Percentiles rank a stretch among this genome's conserved stretches.
These are phyloP conservation scores for Moxostoma hubbsi DNA, from an alignment of 2,797 vertebrate genomes.

Conservation along the genomic window DNA sequence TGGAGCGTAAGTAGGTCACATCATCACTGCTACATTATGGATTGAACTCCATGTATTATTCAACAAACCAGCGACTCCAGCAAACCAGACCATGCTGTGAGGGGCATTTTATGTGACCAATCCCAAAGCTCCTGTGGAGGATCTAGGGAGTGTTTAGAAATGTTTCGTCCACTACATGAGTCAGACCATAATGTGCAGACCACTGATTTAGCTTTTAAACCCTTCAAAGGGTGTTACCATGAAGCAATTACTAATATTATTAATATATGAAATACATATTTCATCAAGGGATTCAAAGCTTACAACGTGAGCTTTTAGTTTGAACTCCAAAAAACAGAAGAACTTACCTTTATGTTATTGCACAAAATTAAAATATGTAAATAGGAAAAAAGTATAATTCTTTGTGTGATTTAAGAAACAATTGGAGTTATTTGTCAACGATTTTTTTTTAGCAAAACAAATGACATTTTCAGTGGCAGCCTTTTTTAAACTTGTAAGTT, in stretches of 20 bases:
- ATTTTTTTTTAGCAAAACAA: too few relatives aligned
- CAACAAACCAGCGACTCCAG: conserved; percentile 41
- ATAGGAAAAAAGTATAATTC: too few relatives aligned
- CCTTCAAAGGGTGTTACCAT: neutral
- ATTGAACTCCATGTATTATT: conserved; percentile 65
- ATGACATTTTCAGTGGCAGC: too few relatives aligned
- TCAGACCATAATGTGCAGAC: neutral
- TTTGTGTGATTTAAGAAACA: too few relatives aligned
- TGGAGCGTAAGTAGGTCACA: conserved; percentile 41
- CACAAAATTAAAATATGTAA: too few relatives aligned
- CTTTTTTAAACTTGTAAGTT: neutral
- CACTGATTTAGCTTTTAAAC: conserved; percentile 1
- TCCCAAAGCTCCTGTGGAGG: neutral
- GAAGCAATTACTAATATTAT: neutral
- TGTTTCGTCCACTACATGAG: neutral
- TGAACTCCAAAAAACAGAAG: too few relatives aligned
- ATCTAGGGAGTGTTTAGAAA: neutral
- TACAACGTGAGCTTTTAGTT: too few relatives aligned
- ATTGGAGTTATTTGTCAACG: too few relatives aligned
- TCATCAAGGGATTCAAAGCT: too few relatives aligned
- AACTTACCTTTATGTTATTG: too few relatives aligned
- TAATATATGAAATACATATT: neutral
- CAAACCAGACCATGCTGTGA: too few relatives aligned
- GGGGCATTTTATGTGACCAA: conserved; percentile 22
- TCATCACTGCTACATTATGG: conserved; percentile 59